phyloP scores from a whole-genome alignment of 2,113 vertebrate genomes.

The Lampris incognitus region DNA sequence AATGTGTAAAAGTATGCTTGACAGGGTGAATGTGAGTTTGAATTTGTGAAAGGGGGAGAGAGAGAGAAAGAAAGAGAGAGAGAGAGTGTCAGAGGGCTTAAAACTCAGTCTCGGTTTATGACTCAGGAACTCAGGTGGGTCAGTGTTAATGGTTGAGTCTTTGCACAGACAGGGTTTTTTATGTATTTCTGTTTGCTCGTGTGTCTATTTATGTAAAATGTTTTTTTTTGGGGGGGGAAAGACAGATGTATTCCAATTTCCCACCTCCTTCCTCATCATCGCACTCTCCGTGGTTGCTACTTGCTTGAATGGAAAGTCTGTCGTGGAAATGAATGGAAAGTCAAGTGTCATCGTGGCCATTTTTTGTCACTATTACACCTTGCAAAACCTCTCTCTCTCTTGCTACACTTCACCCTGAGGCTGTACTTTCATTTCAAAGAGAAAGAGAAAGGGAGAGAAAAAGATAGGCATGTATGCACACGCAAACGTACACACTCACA shows the following conservation, averaged over 20 bases:
- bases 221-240: background rate
- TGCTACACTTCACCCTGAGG: background rate
- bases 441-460: constrained; percentile 9
- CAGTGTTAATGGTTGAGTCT: constrained; percentile 18
- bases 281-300: background rate
- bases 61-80: background rate
- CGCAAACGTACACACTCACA: background rate
- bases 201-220: constrained; percentile 33
- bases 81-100: constrained; percentile 23
- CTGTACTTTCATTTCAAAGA: constrained; percentile 26
- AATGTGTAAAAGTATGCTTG: constrained; percentile 3
- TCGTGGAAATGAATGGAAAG: constrained; percentile 23
- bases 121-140: constrained; percentile 45
- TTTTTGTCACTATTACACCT: constrained; percentile 40
- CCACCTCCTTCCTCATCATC: background rate
- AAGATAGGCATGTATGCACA: background rate
- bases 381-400: constrained; percentile 3
- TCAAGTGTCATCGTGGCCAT: constrained; percentile 9
- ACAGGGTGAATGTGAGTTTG: constrained; percentile 36
- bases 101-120: constrained; percentile 1
- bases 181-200: constrained; percentile 51
- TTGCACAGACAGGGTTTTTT: constrained; percentile 37
- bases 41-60: constrained; percentile 13
- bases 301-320: too few relatives aligned
- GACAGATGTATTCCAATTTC: too few relatives aligned